Conservation (phyloP, 2,888 invertebrate genomes). For the Pachliopta kotzebuea region DNA sequence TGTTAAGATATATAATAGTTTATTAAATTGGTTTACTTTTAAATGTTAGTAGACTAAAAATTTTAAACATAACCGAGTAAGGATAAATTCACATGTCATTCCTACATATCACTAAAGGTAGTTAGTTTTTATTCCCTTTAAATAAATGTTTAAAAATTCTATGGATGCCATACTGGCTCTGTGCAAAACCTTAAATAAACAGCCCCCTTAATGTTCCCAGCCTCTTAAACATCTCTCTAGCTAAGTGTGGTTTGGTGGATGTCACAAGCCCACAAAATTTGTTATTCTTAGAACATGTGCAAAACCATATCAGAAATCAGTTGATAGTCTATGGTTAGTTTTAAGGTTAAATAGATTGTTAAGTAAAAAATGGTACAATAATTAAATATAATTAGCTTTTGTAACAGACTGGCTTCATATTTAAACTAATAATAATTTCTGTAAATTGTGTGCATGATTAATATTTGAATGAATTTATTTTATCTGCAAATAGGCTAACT, state of each 20-base stretch:
- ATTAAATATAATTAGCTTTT: constrained; percentile 31
- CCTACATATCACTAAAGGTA: constrained; percentile 32
- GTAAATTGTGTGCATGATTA: constrained; percentile 9
- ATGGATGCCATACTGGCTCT: constrained; percentile 27
- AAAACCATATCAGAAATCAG: constrained; percentile 35
- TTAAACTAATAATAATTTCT: constrained; percentile 1
- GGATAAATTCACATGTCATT: constrained; percentile 31
- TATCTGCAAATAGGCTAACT: too few relatives aligned
- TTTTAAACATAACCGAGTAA: constrained; percentile 12
- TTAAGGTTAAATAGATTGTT: constrained; percentile 1
- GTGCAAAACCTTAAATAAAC: too few relatives aligned
- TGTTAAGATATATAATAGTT: constrained; percentile 24
- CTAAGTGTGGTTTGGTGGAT: too few relatives aligned
- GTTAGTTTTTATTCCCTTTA: constrained; percentile 32
- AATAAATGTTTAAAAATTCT: constrained; percentile 25
- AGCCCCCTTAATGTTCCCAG: too few relatives aligned
- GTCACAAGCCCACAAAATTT: too few relatives aligned
- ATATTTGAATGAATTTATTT: constrained; percentile 1
- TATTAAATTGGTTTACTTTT: constrained; percentile 9
- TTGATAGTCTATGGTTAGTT: constrained; percentile 16
- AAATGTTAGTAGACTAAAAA: constrained; percentile 13
- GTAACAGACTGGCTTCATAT: constrained; percentile 14
- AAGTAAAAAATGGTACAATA: constrained; percentile 27
- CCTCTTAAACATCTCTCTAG: too few relatives aligned
- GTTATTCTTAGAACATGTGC: constrained; percentile 19